phyloP scores from a whole-genome alignment of 2,113 vertebrate species.

The Neotragus moschatus region DNA sequence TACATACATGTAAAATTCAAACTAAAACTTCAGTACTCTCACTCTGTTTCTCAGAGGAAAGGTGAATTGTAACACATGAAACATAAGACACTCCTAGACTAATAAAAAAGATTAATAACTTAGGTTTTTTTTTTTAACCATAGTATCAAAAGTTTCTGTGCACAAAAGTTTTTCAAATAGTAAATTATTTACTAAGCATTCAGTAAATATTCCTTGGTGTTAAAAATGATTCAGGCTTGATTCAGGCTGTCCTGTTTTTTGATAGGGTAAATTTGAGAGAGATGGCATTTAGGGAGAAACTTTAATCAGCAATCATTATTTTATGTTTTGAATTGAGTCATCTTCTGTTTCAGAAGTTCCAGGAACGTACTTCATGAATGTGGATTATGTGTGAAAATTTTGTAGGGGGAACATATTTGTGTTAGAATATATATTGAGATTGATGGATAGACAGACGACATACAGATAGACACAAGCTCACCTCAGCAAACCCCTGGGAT shows the following conservation, averaged over 20 bases:
- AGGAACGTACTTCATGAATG: not conserved
- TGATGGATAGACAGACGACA: not conserved
- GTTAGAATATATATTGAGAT: not conserved
- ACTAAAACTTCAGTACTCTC: not conserved
- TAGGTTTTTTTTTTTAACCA: not conserved
- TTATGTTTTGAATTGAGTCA: not conserved
- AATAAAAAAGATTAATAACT: not conserved
- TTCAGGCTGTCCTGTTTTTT: not conserved
- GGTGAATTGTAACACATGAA: not conserved
- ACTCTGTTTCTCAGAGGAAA: not conserved
- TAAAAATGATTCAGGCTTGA: not conserved
- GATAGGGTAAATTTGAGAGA: not conserved
- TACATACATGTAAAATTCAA: not conserved
- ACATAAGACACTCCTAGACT: not conserved
- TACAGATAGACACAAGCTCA: not conserved
- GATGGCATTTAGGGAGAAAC: not conserved
- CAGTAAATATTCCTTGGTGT: not conserved
- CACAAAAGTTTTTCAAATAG: not conserved
- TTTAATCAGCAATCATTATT: not conserved
- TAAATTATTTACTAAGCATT: not conserved
- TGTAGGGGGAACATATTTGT: not conserved
- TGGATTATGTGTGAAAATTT: not conserved
- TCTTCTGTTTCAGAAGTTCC: not conserved
- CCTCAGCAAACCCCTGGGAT: not conserved
- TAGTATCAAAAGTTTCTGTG: not conserved